Percentiles rank a stretch among this genome's conserved stretches.
Evolutionary conservation across 2,113 vertebrate genomes (phyloP).

Genomic region (Notechis scutatus): DNA sequence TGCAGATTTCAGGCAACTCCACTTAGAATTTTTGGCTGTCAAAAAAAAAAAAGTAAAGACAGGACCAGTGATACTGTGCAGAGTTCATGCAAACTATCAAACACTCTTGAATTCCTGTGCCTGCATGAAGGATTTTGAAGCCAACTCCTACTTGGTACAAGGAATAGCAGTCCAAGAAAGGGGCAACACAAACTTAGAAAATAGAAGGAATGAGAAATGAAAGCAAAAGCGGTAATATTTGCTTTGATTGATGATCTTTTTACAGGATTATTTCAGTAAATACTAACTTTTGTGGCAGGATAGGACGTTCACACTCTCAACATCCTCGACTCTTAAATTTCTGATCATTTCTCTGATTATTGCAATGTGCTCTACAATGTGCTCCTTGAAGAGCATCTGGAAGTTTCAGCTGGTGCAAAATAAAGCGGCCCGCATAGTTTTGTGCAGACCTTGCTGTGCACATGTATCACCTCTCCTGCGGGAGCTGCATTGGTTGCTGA

Average conservation of each 20-base stretch:
- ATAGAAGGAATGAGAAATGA: not conserved
- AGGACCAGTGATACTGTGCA: not conserved
- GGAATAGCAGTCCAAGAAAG: not conserved
- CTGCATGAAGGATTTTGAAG: not conserved
- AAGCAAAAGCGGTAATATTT: not conserved
- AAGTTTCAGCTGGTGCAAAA: too few relatives aligned
- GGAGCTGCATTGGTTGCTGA: too few relatives aligned
- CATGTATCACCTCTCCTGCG: too few relatives aligned
- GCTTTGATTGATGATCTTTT: not conserved
- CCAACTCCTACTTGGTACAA: not conserved
- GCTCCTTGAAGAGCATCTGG: too few relatives aligned
- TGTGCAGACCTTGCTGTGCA: too few relatives aligned
- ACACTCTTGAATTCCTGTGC: not conserved
- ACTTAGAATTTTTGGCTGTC: not conserved
- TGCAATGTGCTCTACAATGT: too few relatives aligned
- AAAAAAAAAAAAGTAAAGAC: not conserved
- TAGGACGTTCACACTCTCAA: not conserved
- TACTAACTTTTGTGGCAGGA: not conserved
- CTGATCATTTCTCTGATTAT: not conserved
- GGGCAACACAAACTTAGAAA: not conserved
- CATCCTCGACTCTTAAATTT: not conserved
- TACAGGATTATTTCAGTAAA: not conserved
- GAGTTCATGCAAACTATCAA: not conserved
- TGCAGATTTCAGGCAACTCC: not conserved
- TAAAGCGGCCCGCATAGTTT: too few relatives aligned